phyloP scores from a whole-genome alignment of 2,888 invertebrate genomes.

The Agrilus biguttatus region DNA sequence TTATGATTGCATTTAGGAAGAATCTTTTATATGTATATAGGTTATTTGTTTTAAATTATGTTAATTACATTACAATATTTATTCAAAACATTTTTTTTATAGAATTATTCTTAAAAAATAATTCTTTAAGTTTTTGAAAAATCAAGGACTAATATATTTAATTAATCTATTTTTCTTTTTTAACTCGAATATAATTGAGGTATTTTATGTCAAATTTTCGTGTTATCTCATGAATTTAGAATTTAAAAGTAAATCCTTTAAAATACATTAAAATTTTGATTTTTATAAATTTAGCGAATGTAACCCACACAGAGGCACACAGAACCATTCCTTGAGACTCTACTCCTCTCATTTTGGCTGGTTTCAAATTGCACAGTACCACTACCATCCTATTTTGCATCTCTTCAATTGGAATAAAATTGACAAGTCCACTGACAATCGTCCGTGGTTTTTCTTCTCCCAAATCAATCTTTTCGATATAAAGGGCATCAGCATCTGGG shows the following conservation, averaged over 20 bases:
- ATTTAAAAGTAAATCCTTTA: not conserved
- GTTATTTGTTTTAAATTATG: too few relatives aligned
- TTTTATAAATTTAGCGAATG: not conserved
- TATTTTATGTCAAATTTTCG: too few relatives aligned
- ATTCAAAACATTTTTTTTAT: too few relatives aligned
- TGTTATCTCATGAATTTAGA: constrained; percentile 1
- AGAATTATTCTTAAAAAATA: too few relatives aligned
- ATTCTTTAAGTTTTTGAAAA: too few relatives aligned
- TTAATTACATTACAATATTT: too few relatives aligned
- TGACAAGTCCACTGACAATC: constrained; percentile 81
- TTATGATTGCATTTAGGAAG: too few relatives aligned
- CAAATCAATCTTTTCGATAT: constrained; percentile 84
- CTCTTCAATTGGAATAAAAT: constrained; percentile 78
- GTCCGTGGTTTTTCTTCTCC: constrained; percentile 61
- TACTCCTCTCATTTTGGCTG: constrained; percentile 90
- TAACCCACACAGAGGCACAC: constrained; percentile 63
- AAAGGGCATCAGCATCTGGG: constrained; percentile 84
- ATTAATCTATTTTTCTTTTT: too few relatives aligned
- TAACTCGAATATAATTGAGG: too few relatives aligned
- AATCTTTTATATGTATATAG: too few relatives aligned
- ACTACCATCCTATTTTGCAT: constrained; percentile 83
- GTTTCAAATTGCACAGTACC: constrained; percentile 89
- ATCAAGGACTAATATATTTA: too few relatives aligned
- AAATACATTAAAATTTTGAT: not conserved
- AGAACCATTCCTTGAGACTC: constrained; percentile 88